These are phyloP conservation scores for Astreopora myriophthalma DNA, from an alignment of 64 coral and sea anemone species.

Conservation along the genomic window DNA sequence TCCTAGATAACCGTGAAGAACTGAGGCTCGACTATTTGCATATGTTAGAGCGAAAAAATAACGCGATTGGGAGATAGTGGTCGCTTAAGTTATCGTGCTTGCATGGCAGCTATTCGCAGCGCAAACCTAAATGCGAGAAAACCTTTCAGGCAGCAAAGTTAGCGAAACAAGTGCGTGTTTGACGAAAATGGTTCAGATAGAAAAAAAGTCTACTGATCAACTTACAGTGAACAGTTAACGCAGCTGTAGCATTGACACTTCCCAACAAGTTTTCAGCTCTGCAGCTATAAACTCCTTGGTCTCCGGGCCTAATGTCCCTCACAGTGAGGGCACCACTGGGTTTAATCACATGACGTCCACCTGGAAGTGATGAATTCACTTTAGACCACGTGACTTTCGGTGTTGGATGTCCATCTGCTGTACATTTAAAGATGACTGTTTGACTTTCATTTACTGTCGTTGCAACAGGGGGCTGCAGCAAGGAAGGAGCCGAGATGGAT, in stretches of 20 bases:
- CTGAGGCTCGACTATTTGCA: too few relatives aligned
- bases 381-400: constrained; percentile 42
- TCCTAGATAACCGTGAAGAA: too few relatives aligned
- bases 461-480: background rate
- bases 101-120: too few relatives aligned
- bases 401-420: constrained; percentile 48
- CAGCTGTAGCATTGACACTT: background rate
- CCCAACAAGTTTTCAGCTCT: constrained; percentile 18
- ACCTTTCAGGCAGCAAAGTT: too few relatives aligned
- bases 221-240: background rate
- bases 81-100: too few relatives aligned
- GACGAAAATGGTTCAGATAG: too few relatives aligned
- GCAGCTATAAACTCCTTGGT: constrained; percentile 48
- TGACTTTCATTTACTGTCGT: constrained; percentile 1
- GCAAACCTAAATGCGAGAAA: too few relatives aligned
- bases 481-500: constrained; percentile 38
- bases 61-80: too few relatives aligned
- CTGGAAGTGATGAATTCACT: background rate
- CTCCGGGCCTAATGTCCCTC: background rate
- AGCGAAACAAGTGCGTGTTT: too few relatives aligned
- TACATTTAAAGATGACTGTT: constrained; percentile 13
- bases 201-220: background rate
- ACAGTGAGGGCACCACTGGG: constrained; percentile 2
- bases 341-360: background rate
- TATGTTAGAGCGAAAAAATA: too few relatives aligned